These are phyloP conservation scores for Varanus salvator DNA, from an alignment of 2,113 vertebrate genomes.

Conservation along the genomic window DNA sequence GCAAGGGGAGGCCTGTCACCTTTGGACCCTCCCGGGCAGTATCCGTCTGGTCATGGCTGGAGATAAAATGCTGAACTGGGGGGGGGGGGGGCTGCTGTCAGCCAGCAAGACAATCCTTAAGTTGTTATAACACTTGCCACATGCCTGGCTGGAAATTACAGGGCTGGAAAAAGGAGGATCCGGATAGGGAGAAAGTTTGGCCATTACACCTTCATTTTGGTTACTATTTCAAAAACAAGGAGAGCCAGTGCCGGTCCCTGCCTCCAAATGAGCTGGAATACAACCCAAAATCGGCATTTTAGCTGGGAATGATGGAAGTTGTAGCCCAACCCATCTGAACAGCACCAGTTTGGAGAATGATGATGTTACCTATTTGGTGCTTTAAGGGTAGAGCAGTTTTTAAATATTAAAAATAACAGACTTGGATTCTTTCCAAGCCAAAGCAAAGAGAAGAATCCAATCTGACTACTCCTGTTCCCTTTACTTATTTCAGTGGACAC, in stretches of 20 bases:
- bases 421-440: not conserved
- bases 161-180: not conserved
- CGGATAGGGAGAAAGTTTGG: not conserved
- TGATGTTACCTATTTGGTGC: not conserved
- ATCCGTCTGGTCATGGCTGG: not conserved
- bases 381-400: not conserved
- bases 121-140: not conserved
- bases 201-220: not conserved
- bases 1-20: not conserved
- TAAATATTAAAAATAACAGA: not conserved
- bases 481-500: not conserved
- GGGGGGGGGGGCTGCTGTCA: not conserved
- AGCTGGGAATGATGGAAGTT: not conserved
- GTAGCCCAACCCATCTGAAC: too few relatives aligned
- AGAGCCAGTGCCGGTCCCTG: too few relatives aligned
- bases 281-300: not conserved
- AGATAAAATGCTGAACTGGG: not conserved
- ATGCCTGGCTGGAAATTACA: not conserved
- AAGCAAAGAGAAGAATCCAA: not conserved
- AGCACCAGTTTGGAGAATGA: not conserved
- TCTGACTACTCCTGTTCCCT: conserved; percentile 4
- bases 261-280: not conserved
- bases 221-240: not conserved
- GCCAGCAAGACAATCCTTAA: not conserved
- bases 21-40: not conserved